Percentiles rank a stretch among this genome's conserved stretches.
Evolutionary conservation across 1,140 invertebrate genomes (phyloP).

Genomic region (Orius laevigatus): DNA sequence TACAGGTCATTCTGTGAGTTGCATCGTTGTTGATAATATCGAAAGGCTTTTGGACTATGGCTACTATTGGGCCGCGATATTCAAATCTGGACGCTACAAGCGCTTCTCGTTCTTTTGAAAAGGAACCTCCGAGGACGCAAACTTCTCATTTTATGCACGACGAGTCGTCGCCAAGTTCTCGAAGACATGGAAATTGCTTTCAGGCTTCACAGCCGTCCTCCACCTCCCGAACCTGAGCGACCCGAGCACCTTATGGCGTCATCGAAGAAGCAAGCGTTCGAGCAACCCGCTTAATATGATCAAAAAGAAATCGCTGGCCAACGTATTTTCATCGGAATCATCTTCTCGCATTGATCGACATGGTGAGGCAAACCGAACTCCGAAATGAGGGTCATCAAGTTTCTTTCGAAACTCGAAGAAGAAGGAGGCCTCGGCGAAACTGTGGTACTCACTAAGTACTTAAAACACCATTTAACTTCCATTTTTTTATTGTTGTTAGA

Average conservation of each 20-base stretch:
- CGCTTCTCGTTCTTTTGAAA: conserved; percentile 87
- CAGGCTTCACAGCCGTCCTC: conserved; percentile 74
- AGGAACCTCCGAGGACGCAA: conserved; percentile 82
- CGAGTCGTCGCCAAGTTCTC: conserved; percentile 70
- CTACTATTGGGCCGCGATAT: conserved; percentile 90
- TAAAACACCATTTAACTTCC: too few relatives aligned
- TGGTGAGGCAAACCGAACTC: conserved; percentile 72
- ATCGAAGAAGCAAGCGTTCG: conserved; percentile 74
- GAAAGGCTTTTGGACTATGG: conserved; percentile 95
- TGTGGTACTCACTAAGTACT: neutral
- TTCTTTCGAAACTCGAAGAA: conserved; percentile 83
- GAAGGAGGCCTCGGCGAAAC: conserved; percentile 53
- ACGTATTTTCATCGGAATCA: conserved; percentile 85
- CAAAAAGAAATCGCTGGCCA: conserved; percentile 58
- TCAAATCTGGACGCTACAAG: conserved; percentile 94
- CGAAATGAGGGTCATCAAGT: conserved; percentile 67
- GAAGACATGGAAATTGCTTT: conserved; percentile 89
- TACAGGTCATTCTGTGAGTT: conserved; percentile 91
- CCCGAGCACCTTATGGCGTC: conserved; percentile 73
- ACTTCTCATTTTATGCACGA: conserved; percentile 81
- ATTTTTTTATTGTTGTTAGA: too few relatives aligned
- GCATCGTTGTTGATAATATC: conserved; percentile 95
- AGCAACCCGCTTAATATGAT: conserved; percentile 56
- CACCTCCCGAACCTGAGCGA: conserved; percentile 81
- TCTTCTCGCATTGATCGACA: conserved; percentile 76